A percentile compares a stretch with the other conserved stretches of the same genome.
Conservation (phyloP, 2,797 vertebrate genomes). For the Pogoniulus pusillus region DNA sequence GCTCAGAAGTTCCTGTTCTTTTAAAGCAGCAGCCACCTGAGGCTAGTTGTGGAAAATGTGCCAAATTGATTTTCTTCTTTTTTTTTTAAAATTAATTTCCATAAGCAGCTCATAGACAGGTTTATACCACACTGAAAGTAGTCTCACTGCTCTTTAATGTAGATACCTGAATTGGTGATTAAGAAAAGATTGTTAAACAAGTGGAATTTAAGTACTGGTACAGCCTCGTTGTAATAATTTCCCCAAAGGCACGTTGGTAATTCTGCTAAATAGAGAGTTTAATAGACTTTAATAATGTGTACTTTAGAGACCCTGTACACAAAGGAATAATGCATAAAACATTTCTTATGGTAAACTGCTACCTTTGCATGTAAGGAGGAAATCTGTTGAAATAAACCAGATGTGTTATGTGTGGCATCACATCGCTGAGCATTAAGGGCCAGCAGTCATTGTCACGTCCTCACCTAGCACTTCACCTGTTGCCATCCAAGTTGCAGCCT, state of each 20-base stretch:
- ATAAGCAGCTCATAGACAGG: slow-evolving; percentile 29
- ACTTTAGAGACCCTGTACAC: slow-evolving; percentile 76
- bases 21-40: slow-evolving; percentile 32
- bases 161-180: slow-evolving; percentile 67
- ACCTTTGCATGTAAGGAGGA: slow-evolving; percentile 74
- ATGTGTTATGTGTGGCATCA: neutral
- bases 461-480: slow-evolving; percentile 23
- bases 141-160: slow-evolving; percentile 70
- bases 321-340: slow-evolving; percentile 78
- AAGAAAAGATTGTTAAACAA: slow-evolving; percentile 76
- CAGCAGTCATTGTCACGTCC: slow-evolving; percentile 24
- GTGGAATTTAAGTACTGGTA: slow-evolving; percentile 76
- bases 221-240: slow-evolving; percentile 74
- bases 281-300: slow-evolving; percentile 80
- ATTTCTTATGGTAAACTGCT: slow-evolving; percentile 78
- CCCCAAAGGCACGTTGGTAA: slow-evolving; percentile 76
- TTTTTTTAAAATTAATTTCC: neutral
- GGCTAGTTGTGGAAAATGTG: neutral
- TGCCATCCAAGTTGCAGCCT: slow-evolving; percentile 16
- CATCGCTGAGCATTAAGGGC: neutral
- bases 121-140: slow-evolving; percentile 50
- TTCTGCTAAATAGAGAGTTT: slow-evolving; percentile 80
- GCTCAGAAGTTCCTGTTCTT: slow-evolving; percentile 31
- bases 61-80: neutral
- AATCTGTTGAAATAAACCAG: slow-evolving; percentile 57